These are phyloP conservation scores for Aphidius gifuensis DNA, from an alignment of 1,140 invertebrate genomes.

Conservation along the genomic window DNA sequence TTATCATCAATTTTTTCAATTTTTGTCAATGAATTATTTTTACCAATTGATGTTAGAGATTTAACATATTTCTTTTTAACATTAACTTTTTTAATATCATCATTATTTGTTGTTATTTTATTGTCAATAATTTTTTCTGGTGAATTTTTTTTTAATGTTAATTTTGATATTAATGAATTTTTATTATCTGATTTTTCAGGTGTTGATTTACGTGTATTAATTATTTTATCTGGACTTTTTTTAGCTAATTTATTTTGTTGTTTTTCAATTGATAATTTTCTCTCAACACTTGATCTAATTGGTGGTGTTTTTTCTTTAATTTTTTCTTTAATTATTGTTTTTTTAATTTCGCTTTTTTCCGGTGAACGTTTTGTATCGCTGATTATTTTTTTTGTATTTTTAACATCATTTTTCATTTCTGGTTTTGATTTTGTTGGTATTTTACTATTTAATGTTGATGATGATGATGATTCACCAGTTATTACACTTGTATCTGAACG, in stretches of 20 bases:
- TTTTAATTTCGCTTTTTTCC: slow-evolving; percentile 32
- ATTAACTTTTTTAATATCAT: slow-evolving; percentile 26
- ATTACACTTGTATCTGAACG: slow-evolving; percentile 32
- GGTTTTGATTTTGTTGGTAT: slow-evolving; percentile 47
- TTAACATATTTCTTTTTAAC: slow-evolving; percentile 27
- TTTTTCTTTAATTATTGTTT: slow-evolving; percentile 33
- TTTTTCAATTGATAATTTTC: slow-evolving; percentile 24
- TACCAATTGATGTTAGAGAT: slow-evolving; percentile 18
- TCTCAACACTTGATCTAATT: slow-evolving; percentile 30
- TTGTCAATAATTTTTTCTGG: slow-evolving; percentile 32
- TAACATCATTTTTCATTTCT: slow-evolving; percentile 30
- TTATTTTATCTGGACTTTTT: slow-evolving; percentile 40
- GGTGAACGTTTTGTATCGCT: slow-evolving; percentile 31
- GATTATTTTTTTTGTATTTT: slow-evolving; percentile 25
- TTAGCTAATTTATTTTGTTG: slow-evolving; percentile 32
- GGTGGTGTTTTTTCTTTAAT: slow-evolving; percentile 27
- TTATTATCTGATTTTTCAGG: slow-evolving; percentile 28
- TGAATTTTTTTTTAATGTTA: slow-evolving; percentile 24
- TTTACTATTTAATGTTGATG: slow-evolving; percentile 31
- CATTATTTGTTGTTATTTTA: slow-evolving; percentile 28
- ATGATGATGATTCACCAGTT: slow-evolving; percentile 18
- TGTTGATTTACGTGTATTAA: slow-evolving; percentile 20
- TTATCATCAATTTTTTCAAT: slow-evolving; percentile 28
- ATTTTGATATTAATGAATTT: not conserved
- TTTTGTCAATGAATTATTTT: slow-evolving; percentile 29